Base-by-base conservation (phyloP, 2,113 vertebrate species). In the Meleagris gallopavo region DNA sequence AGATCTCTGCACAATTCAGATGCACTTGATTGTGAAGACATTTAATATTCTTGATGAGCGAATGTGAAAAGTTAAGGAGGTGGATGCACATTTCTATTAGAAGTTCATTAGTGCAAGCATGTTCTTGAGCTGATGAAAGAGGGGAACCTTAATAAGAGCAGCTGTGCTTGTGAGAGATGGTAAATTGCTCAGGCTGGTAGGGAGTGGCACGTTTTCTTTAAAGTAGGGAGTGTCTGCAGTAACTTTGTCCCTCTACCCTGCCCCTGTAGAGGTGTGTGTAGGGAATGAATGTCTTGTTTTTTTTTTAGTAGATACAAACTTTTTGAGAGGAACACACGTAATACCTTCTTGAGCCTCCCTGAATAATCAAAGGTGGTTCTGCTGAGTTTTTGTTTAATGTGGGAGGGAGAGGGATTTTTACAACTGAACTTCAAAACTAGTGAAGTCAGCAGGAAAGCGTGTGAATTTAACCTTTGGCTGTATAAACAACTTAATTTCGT, bases 391-490 rank as follows among this genome's bases (percentile, higher is more conserved):
- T 88, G 72, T 71, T 93, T 88, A 74, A 48, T 21, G 32, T 50
- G 54, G 75, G 69, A 89, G 85, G 71, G 57, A 43, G 69, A 46
- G 88, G 54, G 71, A 90, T 90, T 97, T 97, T 89, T 88, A 65
- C 82, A 90, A 88, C 69, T 41, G 66, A 86, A 90, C 94, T 91
- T 96, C 43, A 83, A 86, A 96, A 89, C 86, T 89, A 86, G 61
- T 71, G 76, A 88, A 94, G 83, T 96, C 95, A 96, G n/a, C 71
- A 91, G 65, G 86, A 91, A 95, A 95, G 95, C 82, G 83, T 38
- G 77, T 93, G 95, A 89, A 75, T 94, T 95, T 96, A 96, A 95
- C 96, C 94, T 97, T 97, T 97, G 89, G 30, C 92, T 95, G 46
- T 90, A 80, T 97, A 97, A 97, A 95, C 93, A 61, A 88, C 89